Evolutionary conservation across 2,113 vertebrate species (phyloP), one percentile per base, ranked within the genome.

Genomic region (Ammodytes dubius): DNA sequence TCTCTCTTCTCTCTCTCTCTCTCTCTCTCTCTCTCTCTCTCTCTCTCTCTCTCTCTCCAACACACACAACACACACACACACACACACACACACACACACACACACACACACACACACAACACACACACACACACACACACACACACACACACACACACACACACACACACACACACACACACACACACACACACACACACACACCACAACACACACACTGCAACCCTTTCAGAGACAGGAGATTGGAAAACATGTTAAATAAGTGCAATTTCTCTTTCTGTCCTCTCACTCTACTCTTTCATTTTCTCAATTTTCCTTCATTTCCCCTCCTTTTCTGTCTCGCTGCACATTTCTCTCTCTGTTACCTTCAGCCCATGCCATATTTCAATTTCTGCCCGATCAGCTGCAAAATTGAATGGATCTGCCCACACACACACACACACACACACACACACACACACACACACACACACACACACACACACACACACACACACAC

Each of bases 321-420:
- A 63, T 74, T 47, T 64, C 47, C 4, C 9, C 17, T 77, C 45
- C 14, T 13, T 66, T 60, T 75, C 61, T 53, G 57, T 0, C 75
- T 76, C 14, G 10, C 37, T 74, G 75, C 14, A 74, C 9, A 37
- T 74, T 83, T 68, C 49, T 52, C 66, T 70, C 15, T 2, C 35
- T 4, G 15, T 81, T 83, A 81, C 74, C 65, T 37, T 83, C 56
- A 39, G 50, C 5, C 78, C 68, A 54, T 87, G 69, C 79, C 84
- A 73, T 70, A 80, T 84, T 83, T 85, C 68, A 82, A 91, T 90
- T 92, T 90, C 93, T 91, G 73, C 82, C 77, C 87, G 85, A 92
- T 86, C 87, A 89, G 84, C 79, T 81, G 77, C 80, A 84, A 89
- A 89, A 88, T 85, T 86, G 77, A 92, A 56, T 79, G 73, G 27